Base-by-base conservation (phyloP, 1,140 invertebrate species). In the Papilio dardanus region DNA sequence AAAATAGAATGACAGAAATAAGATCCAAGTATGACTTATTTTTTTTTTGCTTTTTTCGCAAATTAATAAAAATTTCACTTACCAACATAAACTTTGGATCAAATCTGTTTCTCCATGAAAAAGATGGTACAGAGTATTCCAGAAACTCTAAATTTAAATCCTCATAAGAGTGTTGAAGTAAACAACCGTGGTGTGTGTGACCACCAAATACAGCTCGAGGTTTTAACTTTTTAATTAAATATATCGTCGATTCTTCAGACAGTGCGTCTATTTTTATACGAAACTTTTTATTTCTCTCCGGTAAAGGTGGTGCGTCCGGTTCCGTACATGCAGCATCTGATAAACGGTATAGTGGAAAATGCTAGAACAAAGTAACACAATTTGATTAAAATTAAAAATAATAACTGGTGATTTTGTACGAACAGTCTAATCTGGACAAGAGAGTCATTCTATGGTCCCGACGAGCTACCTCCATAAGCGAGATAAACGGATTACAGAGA, bases 21-120 rank as follows among this genome's bases (percentile, higher is more conserved):
- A 37, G n/a, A n/a, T n/a, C n/a, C n/a, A n/a, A n/a, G n/a, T n/a
- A n/a, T n/a, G n/a, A n/a, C n/a, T n/a, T n/a, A n/a, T n/a, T n/a
- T n/a, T n/a, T n/a, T n/a, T n/a, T n/a, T n/a, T n/a, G n/a, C n/a
- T n/a, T n/a, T n/a, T n/a, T n/a, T n/a, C n/a, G 31, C 31, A 37
- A 37, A 37, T 37, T 37, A 8, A 12, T 1, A 37, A 37, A 8
- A 46, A 46, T 46, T 19, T 19, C 7, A 46, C 87, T 95, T 94
- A 97, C 97, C 94, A 99, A 91, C 85, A 98, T 95, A 93, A 98
- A 98, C 78, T 97, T 97, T 0, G 99, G 99, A 94, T 97, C 97
- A 74, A 97, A 95, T 90, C 97, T 98, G 92, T 99, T 99, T 75
- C 99, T 94, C 98, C 98, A 99, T 88, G 96, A 99, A 85, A 99